Base-by-base conservation (phyloP, 2,113 vertebrate species). In the Bambusicola thoracicus region DNA sequence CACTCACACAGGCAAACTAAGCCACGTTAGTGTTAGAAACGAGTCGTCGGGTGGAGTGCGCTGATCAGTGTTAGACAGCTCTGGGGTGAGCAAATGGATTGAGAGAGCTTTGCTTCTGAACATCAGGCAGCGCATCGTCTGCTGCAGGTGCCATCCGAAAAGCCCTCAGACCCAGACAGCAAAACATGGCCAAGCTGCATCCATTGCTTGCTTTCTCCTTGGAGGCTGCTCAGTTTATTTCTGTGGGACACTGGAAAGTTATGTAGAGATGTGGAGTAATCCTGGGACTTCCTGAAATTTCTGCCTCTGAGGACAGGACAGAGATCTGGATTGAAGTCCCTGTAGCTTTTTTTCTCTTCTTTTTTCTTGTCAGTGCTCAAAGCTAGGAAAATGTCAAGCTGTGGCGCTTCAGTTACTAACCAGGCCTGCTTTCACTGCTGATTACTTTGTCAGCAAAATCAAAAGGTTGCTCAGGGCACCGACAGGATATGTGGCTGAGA, bases 301-400 rank as follows among this genome's bases (percentile, higher is more conserved):
- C 17, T 89, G 16, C 59, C 6, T 11, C 29, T 41, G 36, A 27
- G 36, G 27, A 43, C 30, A 41, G 15, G 27, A 5, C 40, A 38
- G 32, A 63, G 13, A 67, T 41, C 19, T 65, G 62, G n/a, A 46
- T 3, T 24, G 32, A 56, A 4, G 25, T 12, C 27, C 6, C 77
- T 69, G 2, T 53, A 41, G 25, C 0, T 21, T 8, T 34, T 16
- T 25, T 19, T n/a, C 34, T 24, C n/a, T 48, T 25, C 13, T 41
- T 43, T 24, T 38, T 40, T 38, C 13, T 30, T 32, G 34, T 4
- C 10, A 56, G 21, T 49, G 11, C 3, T 58, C 13, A 53, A 78
- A 80, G 8, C 29, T 70, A 83, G 18, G 43, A 72, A 81, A 63
- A 59, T 32, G 14, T 78, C 30, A 89, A 92, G 61, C 81, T 70